A percentile compares a stretch with the other conserved stretches of the same genome.
phyloP scores from a whole-genome alignment of 2,797 vertebrate species.

The Enteromius argenteus region DNA sequence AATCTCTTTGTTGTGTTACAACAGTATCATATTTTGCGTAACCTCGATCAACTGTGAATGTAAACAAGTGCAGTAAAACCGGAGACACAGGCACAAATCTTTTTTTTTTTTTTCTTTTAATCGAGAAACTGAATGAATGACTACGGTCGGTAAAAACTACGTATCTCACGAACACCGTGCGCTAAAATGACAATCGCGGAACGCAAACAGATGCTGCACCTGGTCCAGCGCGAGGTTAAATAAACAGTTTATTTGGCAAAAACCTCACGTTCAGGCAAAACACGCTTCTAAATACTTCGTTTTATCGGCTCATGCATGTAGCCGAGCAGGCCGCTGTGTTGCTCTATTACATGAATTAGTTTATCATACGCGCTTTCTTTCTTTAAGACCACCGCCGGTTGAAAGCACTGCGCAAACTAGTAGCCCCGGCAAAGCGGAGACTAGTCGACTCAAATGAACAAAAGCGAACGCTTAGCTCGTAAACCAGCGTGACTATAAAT shows the following conservation, averaged over 20 bases:
- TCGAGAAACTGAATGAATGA: background rate
- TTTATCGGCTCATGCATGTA: background rate
- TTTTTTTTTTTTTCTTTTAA: too few relatives aligned
- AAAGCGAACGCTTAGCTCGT: constrained; percentile 7
- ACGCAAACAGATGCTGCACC: constrained; percentile 26
- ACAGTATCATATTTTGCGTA: background rate
- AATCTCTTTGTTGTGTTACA: background rate
- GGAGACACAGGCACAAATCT: background rate
- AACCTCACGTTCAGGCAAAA: background rate
- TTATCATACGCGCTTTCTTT: background rate
- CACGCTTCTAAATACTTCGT: background rate
- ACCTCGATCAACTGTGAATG: background rate
- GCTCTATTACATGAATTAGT: background rate
- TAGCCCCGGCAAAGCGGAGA: constrained; percentile 5
- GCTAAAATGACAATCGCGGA: constrained; percentile 11
- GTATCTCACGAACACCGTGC: background rate
- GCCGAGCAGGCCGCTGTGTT: background rate
- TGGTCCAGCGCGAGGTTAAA: background rate
- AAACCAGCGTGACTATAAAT: background rate
- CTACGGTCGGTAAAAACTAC: background rate
- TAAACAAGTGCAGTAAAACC: constrained; percentile 33
- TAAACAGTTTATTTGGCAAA: background rate
- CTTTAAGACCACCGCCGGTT: constrained; percentile 16
- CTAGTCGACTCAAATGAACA: constrained; percentile 37
- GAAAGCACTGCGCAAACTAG: constrained; percentile 39